phyloP scores from a whole-genome alignment of 1,140 invertebrate species.

The Drosophila sp. region DNA sequence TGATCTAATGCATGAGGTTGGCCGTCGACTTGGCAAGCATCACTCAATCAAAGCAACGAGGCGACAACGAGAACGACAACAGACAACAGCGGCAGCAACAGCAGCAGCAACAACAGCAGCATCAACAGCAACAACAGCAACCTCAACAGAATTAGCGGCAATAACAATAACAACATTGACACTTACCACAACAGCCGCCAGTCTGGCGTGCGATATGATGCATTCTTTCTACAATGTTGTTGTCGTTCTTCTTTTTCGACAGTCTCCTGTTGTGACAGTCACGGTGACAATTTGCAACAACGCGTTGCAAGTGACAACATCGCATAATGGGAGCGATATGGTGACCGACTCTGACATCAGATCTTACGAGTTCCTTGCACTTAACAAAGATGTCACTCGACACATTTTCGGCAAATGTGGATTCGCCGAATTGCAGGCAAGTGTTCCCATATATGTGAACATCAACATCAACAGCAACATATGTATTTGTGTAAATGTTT shows the following conservation, averaged over 20 bases:
- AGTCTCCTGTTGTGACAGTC: slow-evolving; percentile 42
- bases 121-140: slow-evolving; percentile 5
- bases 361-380: slow-evolving; percentile 12
- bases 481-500: too few species aligned
- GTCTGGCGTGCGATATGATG: slow-evolving; percentile 26
- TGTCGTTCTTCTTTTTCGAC: slow-evolving; percentile 2
- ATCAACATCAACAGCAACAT: too few species aligned
- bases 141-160: slow-evolving; percentile 11
- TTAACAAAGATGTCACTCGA: slow-evolving; percentile 39
- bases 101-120: not conserved
- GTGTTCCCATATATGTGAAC: too few species aligned
- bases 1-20: slow-evolving; percentile 45
- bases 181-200: slow-evolving; percentile 11
- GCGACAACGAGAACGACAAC: slow-evolving; percentile 11
- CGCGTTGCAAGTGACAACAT: slow-evolving; percentile 41
- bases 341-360: not conserved
- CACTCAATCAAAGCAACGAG: slow-evolving; percentile 41
- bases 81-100: not conserved
- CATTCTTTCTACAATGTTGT: slow-evolving; percentile 22
- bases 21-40: slow-evolving; percentile 37
- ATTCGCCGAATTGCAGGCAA: not conserved
- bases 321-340: slow-evolving; percentile 20
- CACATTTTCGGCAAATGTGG: slow-evolving; percentile 29
- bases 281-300: slow-evolving; percentile 51
- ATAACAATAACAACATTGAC: slow-evolving; percentile 33